Evolutionary conservation across 2,888 invertebrate species (phyloP), one percentile per base, ranked within the genome.

Genomic region (Metacarcinus magister): DNA sequence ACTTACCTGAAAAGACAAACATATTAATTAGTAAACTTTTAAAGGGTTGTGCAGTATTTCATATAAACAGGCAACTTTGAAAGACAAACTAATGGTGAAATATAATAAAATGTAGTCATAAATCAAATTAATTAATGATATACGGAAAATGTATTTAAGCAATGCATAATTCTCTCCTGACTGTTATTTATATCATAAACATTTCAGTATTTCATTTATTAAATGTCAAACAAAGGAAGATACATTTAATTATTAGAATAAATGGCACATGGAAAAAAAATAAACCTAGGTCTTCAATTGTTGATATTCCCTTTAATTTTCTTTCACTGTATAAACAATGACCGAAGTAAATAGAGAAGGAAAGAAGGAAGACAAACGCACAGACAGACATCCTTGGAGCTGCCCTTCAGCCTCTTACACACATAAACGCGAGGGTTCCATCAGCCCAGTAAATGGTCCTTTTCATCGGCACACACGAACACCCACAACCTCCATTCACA

Each of bases 1-100:
- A 82, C 82, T 82, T 82, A 82, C 82, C 82, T 82, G 82, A 8
- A 82, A 82, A 82, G 82, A 82, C n/a, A 82, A 82, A 82, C 32
- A 82, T 32, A 82, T n/a, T 82, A 28, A 82, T 82, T 82, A 82
- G 32, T 0, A 13, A 32, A 82, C 28, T 82, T n/a, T 82, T 82
- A 82, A 28, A 82, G 13, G 23, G 10, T 32, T 13, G 13, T 32
- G 32, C n/a, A 82, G 8, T 82, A 82, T 32, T 2, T 10, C 10
- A 32, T 7, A 82, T 82, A 32, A 82, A 82, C 82, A 82, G 82
- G 28, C 32, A 32, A 8, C 16, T 82, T 8, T 3, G 82, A 28
- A 32, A 32, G 82, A 32, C 8, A 82, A 32, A 32, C 82, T n/a
- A 67, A n/a, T n/a, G 7, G 16, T 23, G 19, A 67, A n/a, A n/a